A percentile compares a stretch with the other conserved stretches of the same genome.
Conservation (phyloP, 2,113 vertebrate genomes). For the Podiceps cristatus region DNA sequence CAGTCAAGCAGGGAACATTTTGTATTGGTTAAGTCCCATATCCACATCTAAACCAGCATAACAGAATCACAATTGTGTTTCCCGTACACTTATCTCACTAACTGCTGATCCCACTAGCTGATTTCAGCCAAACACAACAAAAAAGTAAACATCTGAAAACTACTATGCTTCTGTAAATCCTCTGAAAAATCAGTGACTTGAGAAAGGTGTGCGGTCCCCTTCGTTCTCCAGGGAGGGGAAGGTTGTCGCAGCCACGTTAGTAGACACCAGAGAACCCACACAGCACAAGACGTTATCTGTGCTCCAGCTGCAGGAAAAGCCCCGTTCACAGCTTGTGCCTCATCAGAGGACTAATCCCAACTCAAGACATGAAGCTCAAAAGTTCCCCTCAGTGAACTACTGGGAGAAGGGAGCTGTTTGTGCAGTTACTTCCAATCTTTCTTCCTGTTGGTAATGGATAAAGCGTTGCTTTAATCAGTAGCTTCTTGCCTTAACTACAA, state of each 20-base stretch:
- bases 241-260: neutral
- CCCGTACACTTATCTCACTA: neutral
- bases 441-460: neutral
- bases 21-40: neutral
- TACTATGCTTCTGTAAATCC: neutral
- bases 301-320: neutral
- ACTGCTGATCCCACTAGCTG: neutral
- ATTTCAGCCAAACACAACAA: neutral
- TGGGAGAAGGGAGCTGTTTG: neutral
- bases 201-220: accelerated
- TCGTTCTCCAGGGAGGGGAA: neutral
- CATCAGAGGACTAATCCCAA: neutral
- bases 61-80: neutral
- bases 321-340: neutral
- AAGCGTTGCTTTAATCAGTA: neutral
- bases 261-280: neutral
- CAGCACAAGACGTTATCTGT: accelerated
- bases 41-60: neutral
- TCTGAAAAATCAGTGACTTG: neutral
- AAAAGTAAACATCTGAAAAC: neutral
- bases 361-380: neutral
- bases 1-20: neutral
- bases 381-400: neutral
- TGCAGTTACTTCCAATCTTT: neutral
- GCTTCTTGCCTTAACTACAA: neutral